A percentile compares a stretch with the other conserved stretches of the same genome.
phyloP scores from a whole-genome alignment of 2,113 vertebrate genomes.

The Indicator maculatus region DNA sequence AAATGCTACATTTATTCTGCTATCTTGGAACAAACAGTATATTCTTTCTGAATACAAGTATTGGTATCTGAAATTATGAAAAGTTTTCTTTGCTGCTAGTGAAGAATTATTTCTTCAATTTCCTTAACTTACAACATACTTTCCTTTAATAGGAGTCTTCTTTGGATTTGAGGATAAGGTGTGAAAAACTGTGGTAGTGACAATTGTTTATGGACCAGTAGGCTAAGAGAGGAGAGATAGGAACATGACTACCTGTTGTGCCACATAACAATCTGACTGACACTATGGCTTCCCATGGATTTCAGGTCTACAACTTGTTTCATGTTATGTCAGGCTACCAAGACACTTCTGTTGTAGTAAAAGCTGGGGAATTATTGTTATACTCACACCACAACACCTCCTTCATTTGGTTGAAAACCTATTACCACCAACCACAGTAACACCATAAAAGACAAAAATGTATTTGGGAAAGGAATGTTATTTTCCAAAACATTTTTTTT shows the following conservation, averaged over 20 bases:
- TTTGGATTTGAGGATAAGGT: background rate
- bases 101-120: background rate
- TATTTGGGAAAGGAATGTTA: background rate
- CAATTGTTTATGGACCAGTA: background rate
- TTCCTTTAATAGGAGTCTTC: background rate
- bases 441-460: background rate
- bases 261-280: background rate
- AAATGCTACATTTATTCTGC: background rate
- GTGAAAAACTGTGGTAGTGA: background rate
- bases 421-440: background rate
- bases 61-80: background rate
- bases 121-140: background rate
- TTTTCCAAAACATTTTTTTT: background rate
- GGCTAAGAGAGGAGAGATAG: background rate
- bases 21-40: background rate
- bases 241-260: background rate
- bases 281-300: rapidly evolving
- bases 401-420: background rate
- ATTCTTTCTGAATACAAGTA: background rate
- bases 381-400: background rate
- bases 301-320: background rate
- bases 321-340: background rate
- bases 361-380: background rate
- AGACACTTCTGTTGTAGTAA: background rate
- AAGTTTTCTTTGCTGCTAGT: background rate